Evolutionary conservation across 2,888 invertebrate species (phyloP), one percentile per base, ranked within the genome.

Genomic region (Clostera curtula): DNA sequence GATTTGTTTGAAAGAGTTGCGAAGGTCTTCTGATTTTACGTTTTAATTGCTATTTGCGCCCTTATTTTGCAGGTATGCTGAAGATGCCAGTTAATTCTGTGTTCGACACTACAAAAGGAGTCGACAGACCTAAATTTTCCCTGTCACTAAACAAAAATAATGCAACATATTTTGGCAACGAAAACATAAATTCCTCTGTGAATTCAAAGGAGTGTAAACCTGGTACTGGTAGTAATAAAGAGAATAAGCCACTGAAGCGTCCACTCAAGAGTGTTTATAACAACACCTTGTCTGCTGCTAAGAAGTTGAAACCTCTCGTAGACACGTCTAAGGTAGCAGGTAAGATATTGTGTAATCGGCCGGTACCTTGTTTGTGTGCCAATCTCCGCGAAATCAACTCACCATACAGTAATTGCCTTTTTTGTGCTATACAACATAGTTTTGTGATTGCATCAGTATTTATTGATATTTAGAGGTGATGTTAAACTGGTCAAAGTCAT

Each of bases 31-130:
- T 44, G 52, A 57, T 51, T 52, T 51, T 39, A 32, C 39, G 29
- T 42, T 22, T 2, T 34, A 33, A 31, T 33, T 43, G 17, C 36
- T 37, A 35, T 15, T 23, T 34, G 34, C 19, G 14, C 29, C 31
- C 25, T 43, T 40, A 27, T 38, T 44, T 76, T 67, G 7, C 72
- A 85, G 84, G 82, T 80, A 62, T 76, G 55, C 84, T 79, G 82
- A 84, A 84, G 82, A 85, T 85, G 84, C 84, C 79, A 79, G 74
- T 79, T 71, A 79, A 80, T 56, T 74, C 72, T 66, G 61, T 70
- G 41, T 57, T 63, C 36, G 69, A 74, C 70, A 70, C 67, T 50
- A 80, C 74, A 70, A 73, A 73, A 71, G 67, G 70, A 65, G 71
- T 66, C 45, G 72, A 69, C 35, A 82, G 69, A 66, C 49, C 72